Evolutionary conservation across 2,113 vertebrate genomes (phyloP).

Genomic region (Malurus melanocephalus): DNA sequence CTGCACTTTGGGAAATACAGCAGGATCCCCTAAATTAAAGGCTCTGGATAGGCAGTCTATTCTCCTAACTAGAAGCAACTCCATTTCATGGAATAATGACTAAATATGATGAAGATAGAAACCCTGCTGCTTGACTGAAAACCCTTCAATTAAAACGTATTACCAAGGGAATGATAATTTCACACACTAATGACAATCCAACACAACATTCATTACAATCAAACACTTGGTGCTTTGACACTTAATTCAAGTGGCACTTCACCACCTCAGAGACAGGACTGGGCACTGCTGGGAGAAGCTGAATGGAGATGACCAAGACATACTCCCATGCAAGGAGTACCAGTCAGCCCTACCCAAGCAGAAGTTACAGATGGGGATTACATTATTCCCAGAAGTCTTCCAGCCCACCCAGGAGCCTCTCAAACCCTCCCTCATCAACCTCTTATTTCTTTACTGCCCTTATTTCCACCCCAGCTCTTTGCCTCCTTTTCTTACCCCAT

Average conservation of each 20-base stretch:
- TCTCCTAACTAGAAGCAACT: not conserved
- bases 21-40: not conserved
- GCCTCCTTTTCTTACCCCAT: not conserved
- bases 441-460: not conserved
- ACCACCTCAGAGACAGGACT: not conserved
- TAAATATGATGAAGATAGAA: slow-evolving; percentile 6
- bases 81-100: slow-evolving; percentile 10
- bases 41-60: not conserved
- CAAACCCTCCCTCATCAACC: not conserved
- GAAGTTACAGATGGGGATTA: not conserved
- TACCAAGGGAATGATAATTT: not conserved
- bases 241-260: slow-evolving; percentile 8
- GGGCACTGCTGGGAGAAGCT: not conserved
- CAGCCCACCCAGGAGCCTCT: not conserved
- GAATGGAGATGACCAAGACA: not conserved
- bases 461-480: not conserved
- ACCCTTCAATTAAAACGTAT: slow-evolving; percentile 30
- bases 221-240: not conserved
- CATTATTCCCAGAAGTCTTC: not conserved
- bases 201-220: not conserved
- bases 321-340: not conserved
- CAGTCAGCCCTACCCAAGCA: not conserved
- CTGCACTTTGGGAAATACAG: not conserved
- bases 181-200: slow-evolving; percentile 2
- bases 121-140: slow-evolving; percentile 10